Percentiles rank a stretch among this genome's conserved stretches.
Conservation (phyloP, 1,140 invertebrate genomes). For the Linepithema humile region DNA sequence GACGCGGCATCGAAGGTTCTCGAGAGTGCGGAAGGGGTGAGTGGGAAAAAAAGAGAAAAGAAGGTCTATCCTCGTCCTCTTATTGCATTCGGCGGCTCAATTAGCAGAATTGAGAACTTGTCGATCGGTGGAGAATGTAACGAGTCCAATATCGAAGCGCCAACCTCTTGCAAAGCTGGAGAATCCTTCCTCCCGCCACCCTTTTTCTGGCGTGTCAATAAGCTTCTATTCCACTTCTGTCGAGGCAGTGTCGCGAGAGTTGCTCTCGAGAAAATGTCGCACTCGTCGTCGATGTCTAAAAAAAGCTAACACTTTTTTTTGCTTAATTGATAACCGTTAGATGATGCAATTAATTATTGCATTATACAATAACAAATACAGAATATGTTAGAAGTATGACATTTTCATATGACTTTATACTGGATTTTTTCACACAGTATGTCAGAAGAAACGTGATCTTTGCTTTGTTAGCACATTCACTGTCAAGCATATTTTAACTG, state of each 20-base stretch:
- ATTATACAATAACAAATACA: neutral
- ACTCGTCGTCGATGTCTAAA: slow-evolving; percentile 1
- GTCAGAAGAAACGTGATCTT: neutral
- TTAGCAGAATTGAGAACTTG: slow-evolving; percentile 59
- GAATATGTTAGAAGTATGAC: neutral
- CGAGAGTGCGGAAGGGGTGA: neutral
- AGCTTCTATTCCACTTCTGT: slow-evolving; percentile 27
- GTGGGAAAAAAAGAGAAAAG: neutral
- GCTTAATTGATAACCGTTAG: neutral
- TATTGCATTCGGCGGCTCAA: slow-evolving; percentile 56
- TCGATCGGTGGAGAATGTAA: slow-evolving; percentile 46
- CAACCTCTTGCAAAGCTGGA: slow-evolving; percentile 21
- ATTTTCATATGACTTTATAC: neutral
- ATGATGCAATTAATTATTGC: slow-evolving; percentile 9
- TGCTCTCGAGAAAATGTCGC: slow-evolving; percentile 21
- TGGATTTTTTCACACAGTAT: neutral
- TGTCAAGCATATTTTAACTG: too few relatives aligned
- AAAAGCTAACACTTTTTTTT: neutral
- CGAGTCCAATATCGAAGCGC: slow-evolving; percentile 42
- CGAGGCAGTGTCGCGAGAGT: neutral
- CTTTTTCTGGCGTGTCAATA: slow-evolving; percentile 32
- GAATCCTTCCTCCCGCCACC: slow-evolving; percentile 1
- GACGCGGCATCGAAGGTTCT: neutral
- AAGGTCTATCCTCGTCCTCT: neutral
- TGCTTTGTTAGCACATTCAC: too few relatives aligned